Percentiles rank a stretch among this genome's conserved stretches.
Conservation (phyloP, 2,888 invertebrate species). For the Diaprepes abbreviatus region DNA sequence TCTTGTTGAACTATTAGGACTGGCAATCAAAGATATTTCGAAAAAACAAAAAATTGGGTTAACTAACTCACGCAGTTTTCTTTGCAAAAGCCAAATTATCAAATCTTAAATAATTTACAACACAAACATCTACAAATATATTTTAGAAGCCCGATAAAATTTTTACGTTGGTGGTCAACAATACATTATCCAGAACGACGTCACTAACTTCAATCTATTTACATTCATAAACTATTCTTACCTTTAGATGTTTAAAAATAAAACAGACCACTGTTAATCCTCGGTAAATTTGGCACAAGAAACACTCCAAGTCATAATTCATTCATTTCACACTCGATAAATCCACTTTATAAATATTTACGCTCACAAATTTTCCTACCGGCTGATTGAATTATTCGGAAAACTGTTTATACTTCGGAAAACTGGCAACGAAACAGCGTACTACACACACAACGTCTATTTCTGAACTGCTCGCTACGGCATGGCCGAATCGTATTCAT, state of each 20-base stretch:
- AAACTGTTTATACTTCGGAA: slow-evolving; percentile 35
- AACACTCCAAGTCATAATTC: slow-evolving; percentile 47
- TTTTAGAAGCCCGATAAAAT: neutral
- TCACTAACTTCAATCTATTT: slow-evolving; percentile 16
- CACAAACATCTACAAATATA: no score
- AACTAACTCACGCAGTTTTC: no score
- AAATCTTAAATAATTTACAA: no score
- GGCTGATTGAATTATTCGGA: slow-evolving; percentile 45
- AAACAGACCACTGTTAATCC: slow-evolving; percentile 40
- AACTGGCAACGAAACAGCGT: neutral
- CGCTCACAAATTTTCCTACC: slow-evolving; percentile 36
- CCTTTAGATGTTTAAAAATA: slow-evolving; percentile 41
- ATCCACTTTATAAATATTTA: slow-evolving; percentile 50
- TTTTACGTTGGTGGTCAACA: slow-evolving; percentile 16
- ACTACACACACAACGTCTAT: neutral
- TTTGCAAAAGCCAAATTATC: no score
- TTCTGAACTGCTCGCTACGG: slow-evolving; percentile 8
- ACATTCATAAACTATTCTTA: slow-evolving; percentile 38
- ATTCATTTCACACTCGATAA: slow-evolving; percentile 47
- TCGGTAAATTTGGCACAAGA: slow-evolving; percentile 44
- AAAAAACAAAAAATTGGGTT: no score
- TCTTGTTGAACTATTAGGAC: no score
- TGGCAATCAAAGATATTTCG: no score
- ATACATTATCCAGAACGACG: slow-evolving; percentile 22
- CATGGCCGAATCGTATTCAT: slow-evolving; percentile 12